phyloP scores from a whole-genome alignment of 2,888 invertebrate species.

The Drosophila nr. perissopoda region DNA sequence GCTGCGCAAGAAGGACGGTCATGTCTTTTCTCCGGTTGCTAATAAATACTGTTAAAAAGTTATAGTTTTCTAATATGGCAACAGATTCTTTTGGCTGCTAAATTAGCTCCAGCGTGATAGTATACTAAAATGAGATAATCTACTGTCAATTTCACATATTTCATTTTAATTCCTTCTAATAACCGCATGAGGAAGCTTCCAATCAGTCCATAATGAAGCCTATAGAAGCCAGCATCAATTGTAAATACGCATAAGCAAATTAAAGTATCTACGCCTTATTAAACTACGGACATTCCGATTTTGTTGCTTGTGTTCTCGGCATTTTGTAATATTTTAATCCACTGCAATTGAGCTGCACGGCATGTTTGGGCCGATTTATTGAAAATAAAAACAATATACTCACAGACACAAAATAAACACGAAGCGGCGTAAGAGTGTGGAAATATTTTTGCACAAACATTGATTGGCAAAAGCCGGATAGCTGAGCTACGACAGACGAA shows the following conservation, averaged over 20 bases:
- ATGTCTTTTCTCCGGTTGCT: background rate
- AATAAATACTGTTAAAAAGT: background rate
- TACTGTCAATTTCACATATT: background rate
- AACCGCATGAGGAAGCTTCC: background rate
- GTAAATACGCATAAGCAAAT: constrained; percentile 49
- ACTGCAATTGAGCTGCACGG: constrained; percentile 71
- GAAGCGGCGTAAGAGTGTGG: constrained; percentile 70
- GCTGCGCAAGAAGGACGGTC: constrained; percentile 33
- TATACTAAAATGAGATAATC: background rate
- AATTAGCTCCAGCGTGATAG: background rate
- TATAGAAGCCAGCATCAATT: background rate
- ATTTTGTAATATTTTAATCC: constrained; percentile 81
- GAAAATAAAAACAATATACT: constrained; percentile 66
- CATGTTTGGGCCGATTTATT: constrained; percentile 71
- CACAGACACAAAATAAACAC: constrained; percentile 29
- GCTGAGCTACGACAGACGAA: constrained; percentile 21
- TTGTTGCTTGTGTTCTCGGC: constrained; percentile 43
- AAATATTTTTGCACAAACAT: constrained; percentile 79
- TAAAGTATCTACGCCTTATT: constrained; percentile 63
- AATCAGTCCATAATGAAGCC: background rate
- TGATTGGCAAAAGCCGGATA: constrained; percentile 72
- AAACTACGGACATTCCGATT: constrained; percentile 41
- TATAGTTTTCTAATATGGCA: background rate
- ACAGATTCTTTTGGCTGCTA: background rate
- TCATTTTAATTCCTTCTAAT: background rate